Base-by-base conservation (phyloP, 1,140 invertebrate genomes). In the Apolygus lucorum region DNA sequence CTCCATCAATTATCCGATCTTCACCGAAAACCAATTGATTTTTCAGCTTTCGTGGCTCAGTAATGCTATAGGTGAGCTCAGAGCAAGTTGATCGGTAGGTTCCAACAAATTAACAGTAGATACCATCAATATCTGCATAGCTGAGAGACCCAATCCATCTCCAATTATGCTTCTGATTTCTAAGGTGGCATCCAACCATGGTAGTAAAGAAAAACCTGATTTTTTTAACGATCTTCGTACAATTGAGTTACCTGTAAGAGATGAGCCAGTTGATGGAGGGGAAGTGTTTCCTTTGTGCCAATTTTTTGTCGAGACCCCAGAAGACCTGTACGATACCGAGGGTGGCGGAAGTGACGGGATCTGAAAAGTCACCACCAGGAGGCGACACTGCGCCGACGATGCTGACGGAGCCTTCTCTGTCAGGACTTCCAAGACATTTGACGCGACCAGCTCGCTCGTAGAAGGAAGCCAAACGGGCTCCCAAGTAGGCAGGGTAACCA, bases 261-360 rank as follows among this genome's bases (percentile, higher is more conserved):
- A 99, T 99, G 68, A 99, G 87, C 98, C 98, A 99, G 82, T 99
- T 99, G 80, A 99, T 95, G 68, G 96, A 99, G 49, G 98, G 98
- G 86, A 99, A 99, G 83, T 99, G 98, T 82, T 99, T 99, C 72
- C 98, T 86, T 82, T 99, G 98, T 1, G 98, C 98, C 63, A 99
- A 84, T 81, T 99, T 99, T 81, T 99, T 99, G 79, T 99, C 98
- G 74, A 99, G 84, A 75, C 98, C 98, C 97, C 97, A 99, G 84
- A 99, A 99, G 79, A 99, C 98, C 84, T 99, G 97, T 24, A 99
- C 97, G 79, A 99, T 99, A 88, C 96, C 94, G 64, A 99, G 86
- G 25, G 98, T 99, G 69, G 97, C 96, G 4, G 96, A 96, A 2
- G 98, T 99, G 26, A 99, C 98, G 71, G 98, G 98, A 87, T 99